Evolutionary conservation across 2,797 vertebrate species (phyloP), one percentile per base, ranked within the genome.

Genomic region (Peromyscus nudipes): DNA sequence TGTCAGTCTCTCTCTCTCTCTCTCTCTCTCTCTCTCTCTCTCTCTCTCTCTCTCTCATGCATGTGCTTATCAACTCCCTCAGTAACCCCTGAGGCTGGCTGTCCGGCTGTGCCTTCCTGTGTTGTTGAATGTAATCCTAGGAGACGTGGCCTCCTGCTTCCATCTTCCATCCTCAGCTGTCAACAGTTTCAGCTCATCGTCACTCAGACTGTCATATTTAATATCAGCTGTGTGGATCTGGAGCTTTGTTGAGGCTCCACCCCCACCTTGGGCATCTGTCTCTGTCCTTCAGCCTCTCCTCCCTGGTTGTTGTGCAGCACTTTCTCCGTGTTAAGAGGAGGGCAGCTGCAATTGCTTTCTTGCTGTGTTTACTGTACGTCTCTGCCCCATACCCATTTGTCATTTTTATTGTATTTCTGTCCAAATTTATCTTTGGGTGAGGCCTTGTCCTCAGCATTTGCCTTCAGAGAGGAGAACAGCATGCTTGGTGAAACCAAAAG

Each of bases 111-210:
- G 69, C 75, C 91, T 97, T 87, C 97, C 96, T 92, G 60, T 76
- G 80, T 82, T 64, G 14, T 2, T 83, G 94, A 97, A 96, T 92
- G 52, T 88, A 0, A 86, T 52, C 95, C 96, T 96, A 73, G 34
- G n/a, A 96, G 96, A 91, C 75, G 57, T 77, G 96, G 98, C 97
- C 97, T 94, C 95, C 67, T 0, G 94, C 96, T 96, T 69, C 97
- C 92, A 94, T 97, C 97, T 97, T 94, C 97, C 90, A 92, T 92
- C 96, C 96, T 97, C 95, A 80, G 95, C 97, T 97, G 96, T 98
- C 97, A 97, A 0, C 94, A 25, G 84, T 65, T 86, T 49, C 95
- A 96, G 95, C 98, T 98, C 96, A 31, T 76, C 94, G 40, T 94
- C 92, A 97, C 37, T 55, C 76, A 95, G 94, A 81, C 95, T 77